Percentiles rank a stretch among this genome's conserved stretches.
Evolutionary conservation across 2,113 vertebrate species (phyloP).

Genomic region (Neolamprologus toae): DNA sequence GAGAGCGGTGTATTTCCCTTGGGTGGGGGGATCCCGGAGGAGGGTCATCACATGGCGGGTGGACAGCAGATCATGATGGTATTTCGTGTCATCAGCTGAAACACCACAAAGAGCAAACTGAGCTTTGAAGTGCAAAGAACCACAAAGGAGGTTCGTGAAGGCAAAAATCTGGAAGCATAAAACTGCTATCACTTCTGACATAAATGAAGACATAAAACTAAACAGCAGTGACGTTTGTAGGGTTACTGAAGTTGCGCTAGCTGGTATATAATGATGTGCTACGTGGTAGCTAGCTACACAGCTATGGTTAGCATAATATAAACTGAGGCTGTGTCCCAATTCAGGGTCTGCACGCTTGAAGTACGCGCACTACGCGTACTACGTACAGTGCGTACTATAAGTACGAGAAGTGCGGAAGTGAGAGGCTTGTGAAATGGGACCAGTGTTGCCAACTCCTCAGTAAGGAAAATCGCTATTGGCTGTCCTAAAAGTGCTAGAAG

Average conservation of each 20-base stretch:
- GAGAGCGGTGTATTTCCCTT: not conserved
- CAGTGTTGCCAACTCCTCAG: too few relatives aligned
- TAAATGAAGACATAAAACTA: not conserved
- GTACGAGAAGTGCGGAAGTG: too few relatives aligned
- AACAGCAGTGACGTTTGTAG: not conserved
- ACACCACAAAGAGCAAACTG: not conserved
- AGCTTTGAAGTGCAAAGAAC: not conserved
- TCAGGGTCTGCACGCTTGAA: too few relatives aligned
- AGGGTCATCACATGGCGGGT: not conserved
- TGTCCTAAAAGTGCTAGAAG: too few relatives aligned
- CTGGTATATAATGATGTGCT: not conserved
- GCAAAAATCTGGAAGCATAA: not conserved
- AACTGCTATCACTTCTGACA: not conserved
- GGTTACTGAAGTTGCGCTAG: not conserved
- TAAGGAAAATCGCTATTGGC: too few relatives aligned
- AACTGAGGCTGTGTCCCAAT: not conserved
- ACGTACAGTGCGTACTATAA: too few relatives aligned
- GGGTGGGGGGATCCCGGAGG: not conserved
- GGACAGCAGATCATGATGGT: not conserved
- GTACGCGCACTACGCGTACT: fast-evolving
- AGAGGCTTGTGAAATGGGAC: too few relatives aligned
- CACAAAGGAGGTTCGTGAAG: fast-evolving
- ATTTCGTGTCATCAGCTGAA: not conserved
- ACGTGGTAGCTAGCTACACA: not conserved
- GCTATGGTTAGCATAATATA: not conserved